phyloP scores from a whole-genome alignment of 1,140 invertebrate genomes.

The Megathymus violae region DNA sequence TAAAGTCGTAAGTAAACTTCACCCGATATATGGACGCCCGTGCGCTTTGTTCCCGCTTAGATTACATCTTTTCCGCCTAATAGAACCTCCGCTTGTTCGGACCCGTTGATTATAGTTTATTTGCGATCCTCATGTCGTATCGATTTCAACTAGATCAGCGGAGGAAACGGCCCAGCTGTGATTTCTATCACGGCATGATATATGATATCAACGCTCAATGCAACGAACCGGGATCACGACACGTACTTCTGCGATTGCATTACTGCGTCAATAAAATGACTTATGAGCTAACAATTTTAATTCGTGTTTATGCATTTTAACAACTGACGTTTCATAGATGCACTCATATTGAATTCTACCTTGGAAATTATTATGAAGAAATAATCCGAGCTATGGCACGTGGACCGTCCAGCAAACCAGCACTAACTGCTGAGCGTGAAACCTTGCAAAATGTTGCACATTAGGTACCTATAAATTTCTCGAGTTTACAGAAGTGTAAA shows the following conservation, averaged over 20 bases:
- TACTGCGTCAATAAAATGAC: not conserved
- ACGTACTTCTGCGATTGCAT: not conserved
- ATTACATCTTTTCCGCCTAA: slow-evolving; percentile 74
- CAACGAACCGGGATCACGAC: too few relatives aligned
- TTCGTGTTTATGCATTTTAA: too few relatives aligned
- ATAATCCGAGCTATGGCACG: not conserved
- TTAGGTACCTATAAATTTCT: too few relatives aligned
- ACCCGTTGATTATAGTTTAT: slow-evolving; percentile 35
- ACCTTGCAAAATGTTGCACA: too few relatives aligned
- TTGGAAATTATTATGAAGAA: too few relatives aligned
- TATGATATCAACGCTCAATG: not conserved
- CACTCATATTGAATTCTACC: too few relatives aligned
- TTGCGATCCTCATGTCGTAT: slow-evolving; percentile 29
- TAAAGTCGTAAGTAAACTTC: slow-evolving; percentile 62
- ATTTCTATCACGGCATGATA: slow-evolving; percentile 5
- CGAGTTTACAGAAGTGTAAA: too few relatives aligned
- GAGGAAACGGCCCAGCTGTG: slow-evolving; percentile 8
- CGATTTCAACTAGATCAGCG: slow-evolving; percentile 23
- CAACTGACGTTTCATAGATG: not conserved
- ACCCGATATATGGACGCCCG: slow-evolving; percentile 64
- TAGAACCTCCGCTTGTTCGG: slow-evolving; percentile 55
- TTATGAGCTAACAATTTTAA: too few relatives aligned
- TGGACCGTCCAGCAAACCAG: not conserved
- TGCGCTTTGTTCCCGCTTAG: slow-evolving; percentile 62
- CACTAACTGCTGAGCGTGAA: too few relatives aligned